These are phyloP conservation scores for Tragulus kanchil DNA, from an alignment of 2,113 vertebrate genomes.

Conservation along the genomic window DNA sequence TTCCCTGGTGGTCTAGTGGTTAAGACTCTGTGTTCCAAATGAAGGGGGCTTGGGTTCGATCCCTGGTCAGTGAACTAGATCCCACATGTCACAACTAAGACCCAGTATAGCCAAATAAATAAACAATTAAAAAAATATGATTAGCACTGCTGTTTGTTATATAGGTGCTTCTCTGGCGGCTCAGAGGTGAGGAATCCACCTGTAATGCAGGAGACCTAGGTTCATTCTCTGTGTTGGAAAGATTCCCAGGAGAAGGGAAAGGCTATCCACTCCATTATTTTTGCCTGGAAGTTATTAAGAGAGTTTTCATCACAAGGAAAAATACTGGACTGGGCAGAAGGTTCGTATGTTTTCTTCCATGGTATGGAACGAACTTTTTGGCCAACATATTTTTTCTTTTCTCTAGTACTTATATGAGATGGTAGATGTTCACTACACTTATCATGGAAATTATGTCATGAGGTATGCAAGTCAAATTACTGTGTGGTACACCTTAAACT, in stretches of 20 bases:
- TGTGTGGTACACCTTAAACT: not conserved
- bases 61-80: no score
- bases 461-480: not conserved
- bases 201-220: no score
- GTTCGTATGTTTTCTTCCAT: not conserved
- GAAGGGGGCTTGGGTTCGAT: no score
- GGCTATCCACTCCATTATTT: no score
- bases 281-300: not conserved
- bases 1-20: no score
- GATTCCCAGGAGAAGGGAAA: no score
- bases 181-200: no score
- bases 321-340: not conserved
- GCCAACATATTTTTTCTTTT: not conserved
- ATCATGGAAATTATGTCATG: not conserved
- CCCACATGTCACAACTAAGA: no score
- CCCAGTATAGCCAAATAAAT: no score
- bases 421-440: not conserved
- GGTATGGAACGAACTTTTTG: not conserved
- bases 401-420: not conserved
- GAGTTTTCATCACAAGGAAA: not conserved
- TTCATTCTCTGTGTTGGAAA: no score
- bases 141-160: not conserved
- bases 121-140: not conserved
- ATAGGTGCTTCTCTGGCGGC: not conserved
- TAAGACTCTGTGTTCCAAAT: no score